These are phyloP conservation scores for Anabacerthia variegaticeps DNA, from an alignment of 2,797 vertebrate genomes.

Conservation along the genomic window DNA sequence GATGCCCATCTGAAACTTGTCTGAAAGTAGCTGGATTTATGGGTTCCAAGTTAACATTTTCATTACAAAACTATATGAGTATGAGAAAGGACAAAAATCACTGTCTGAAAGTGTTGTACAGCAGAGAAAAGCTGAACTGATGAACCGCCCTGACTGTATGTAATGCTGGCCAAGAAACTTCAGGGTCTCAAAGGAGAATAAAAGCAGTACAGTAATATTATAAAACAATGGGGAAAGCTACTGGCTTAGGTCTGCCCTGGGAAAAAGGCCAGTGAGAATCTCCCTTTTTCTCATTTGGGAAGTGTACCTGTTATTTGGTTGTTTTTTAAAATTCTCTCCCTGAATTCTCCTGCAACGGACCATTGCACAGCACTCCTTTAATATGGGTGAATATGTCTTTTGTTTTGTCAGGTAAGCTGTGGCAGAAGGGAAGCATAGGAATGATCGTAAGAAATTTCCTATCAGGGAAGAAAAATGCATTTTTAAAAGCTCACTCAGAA, in stretches of 20 bases:
- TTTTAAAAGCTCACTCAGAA: background rate
- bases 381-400: background rate
- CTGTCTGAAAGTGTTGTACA: background rate
- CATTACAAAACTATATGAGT: background rate
- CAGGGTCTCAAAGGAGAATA: background rate
- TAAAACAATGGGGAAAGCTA: background rate
- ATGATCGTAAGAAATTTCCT: background rate
- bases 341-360: background rate
- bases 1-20: constrained; percentile 4
- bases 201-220: background rate
- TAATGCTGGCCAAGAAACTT: background rate
- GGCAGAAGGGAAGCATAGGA: background rate
- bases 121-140: background rate
- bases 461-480: background rate
- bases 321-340: background rate
- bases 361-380: background rate
- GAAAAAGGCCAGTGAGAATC: background rate
- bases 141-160: background rate
- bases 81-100: background rate
- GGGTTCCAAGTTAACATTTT: background rate
- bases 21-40: constrained; percentile 25
- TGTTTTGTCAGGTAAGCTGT: background rate
- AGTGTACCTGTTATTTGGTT: background rate
- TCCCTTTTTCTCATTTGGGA: background rate
- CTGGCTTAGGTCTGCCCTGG: background rate